These are phyloP conservation scores for Etheostoma nigrum DNA, from an alignment of 2,797 vertebrate genomes.

Conservation along the genomic window DNA sequence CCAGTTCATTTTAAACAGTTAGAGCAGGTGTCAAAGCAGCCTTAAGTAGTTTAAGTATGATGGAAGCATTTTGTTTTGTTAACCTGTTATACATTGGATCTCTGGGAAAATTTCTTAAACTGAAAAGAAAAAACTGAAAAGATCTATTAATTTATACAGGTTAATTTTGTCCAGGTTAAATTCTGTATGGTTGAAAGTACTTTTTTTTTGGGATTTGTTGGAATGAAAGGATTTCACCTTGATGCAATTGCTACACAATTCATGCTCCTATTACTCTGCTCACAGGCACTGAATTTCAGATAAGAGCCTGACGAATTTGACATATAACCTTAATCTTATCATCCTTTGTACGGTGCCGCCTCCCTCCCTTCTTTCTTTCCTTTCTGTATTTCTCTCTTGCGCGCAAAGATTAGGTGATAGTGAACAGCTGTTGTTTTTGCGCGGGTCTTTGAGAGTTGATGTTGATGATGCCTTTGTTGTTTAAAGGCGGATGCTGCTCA, in stretches of 20 bases:
- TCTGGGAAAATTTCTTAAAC: background rate
- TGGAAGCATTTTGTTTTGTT: background rate
- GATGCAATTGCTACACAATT: conserved; percentile 66
- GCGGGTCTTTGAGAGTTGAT: conserved; percentile 67
- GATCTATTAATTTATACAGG: conserved; percentile 28
- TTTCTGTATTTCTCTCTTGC: conserved; percentile 53
- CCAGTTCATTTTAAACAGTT: background rate
- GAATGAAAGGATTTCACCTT: conserved; percentile 76
- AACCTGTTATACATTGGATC: background rate
- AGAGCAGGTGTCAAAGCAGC: background rate
- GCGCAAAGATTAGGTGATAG: conserved; percentile 77
- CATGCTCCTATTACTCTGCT: conserved; percentile 74
- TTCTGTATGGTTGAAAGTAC: conserved; percentile 58
- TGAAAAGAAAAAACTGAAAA: background rate
- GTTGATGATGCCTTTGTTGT: conserved; percentile 46
- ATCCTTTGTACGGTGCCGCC: conserved; percentile 69
- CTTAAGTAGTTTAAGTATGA: background rate
- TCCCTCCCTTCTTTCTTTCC: conserved; percentile 49
- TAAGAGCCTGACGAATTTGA: conserved; percentile 85
- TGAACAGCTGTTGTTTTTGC: conserved; percentile 82
- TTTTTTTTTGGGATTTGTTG: conserved; percentile 67
- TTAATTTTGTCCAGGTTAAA: conserved; percentile 46
- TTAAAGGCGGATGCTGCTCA: conserved; percentile 80
- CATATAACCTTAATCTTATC: conserved; percentile 82
- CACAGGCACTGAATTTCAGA: conserved; percentile 80